Base-by-base conservation (phyloP, 2,113 vertebrate genomes). In the zebrafish (Danio rerio) region DNA sequence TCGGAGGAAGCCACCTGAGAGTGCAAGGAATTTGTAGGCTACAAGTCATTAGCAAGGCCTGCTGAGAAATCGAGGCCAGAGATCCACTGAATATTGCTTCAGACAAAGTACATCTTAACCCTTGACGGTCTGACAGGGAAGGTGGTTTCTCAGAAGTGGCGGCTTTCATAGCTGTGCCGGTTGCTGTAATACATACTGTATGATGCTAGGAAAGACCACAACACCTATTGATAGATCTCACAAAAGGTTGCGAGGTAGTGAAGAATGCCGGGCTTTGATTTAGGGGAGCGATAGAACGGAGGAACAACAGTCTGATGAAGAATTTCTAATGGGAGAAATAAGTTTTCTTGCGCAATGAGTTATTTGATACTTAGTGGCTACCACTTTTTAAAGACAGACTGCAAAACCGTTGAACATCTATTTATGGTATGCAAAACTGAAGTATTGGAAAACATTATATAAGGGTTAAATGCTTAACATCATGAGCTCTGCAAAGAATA, bases 1-100 rank as follows among this genome's bases (percentile, higher is more conserved):
- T 94, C 91, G 93, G 93, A 93, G 94, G 95, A 95, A 96, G 94
- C 95, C 96, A 98, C 97, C 96, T 96, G 96, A 98, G 97, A 98
- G 95, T 95, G 94, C 94, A 92, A 93, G 94, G 94, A 94, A 95
- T 95, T 95, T 94, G 91, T 93, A 93, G 95, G 94, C 96, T 96
- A 95, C 95, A 94, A 96, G 95, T 98, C 96, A 97, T 99, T 98
- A 98, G 96, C 93, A 90, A 91, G 93, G 91, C 92, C 92, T 91
- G 90, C 93, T 93, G 94, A 92, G 92, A 89, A 93, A 92, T 91
- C 89, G 53, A 84, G 90, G 93, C 89, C 93, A 91, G 93, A 93
- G 94, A 95, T 92, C 93, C 93, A 90, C 90, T 87, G 91, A 93
- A 91, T 88, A 86, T 88, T 89, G 90, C 91, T 93, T 87, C 92